These are phyloP conservation scores for Seriola dumerili DNA, from an alignment of 2,113 vertebrate genomes.

Conservation along the genomic window DNA sequence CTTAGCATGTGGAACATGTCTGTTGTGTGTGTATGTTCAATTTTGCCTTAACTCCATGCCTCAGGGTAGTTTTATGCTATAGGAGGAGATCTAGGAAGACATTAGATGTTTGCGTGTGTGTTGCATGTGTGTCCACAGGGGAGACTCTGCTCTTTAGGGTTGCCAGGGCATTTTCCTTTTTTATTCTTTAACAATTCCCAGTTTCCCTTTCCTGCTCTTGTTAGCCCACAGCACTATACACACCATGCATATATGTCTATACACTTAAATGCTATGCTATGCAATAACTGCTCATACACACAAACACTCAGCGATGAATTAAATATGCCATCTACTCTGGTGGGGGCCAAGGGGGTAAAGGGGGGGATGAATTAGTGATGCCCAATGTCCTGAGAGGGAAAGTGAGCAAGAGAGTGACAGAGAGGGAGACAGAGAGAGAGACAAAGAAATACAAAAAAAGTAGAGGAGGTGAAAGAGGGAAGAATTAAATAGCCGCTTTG, in stretches of 20 bases:
- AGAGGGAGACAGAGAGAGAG: background rate
- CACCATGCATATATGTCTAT: background rate
- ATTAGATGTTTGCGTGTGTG: conserved; percentile 29
- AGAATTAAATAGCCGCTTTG: background rate
- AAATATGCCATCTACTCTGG: conserved; percentile 44
- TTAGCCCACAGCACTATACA: conserved; percentile 10
- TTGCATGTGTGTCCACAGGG: conserved; percentile 19
- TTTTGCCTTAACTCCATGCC: background rate
- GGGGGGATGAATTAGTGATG: conserved; percentile 60
- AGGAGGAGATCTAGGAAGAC: conserved; percentile 28
- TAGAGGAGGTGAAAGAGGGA: background rate
- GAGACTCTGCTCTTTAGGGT: conserved; percentile 13
- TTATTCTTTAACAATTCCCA: conserved; percentile 24
- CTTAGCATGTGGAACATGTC: conserved; percentile 26
- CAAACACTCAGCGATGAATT: conserved; percentile 48
- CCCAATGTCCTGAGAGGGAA: conserved; percentile 6
- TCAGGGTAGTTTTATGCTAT: conserved; percentile 32
- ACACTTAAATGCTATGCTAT: background rate
- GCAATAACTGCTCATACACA: conserved; percentile 23
- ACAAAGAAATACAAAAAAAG: background rate
- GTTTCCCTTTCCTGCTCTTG: background rate
- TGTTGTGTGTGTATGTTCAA: conserved; percentile 19
- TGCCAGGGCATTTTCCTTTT: background rate
- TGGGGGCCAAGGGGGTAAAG: conserved; percentile 10
- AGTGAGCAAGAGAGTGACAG: background rate